Base-by-base conservation (phyloP, 2,797 vertebrate species). In the Agapornis canus region DNA sequence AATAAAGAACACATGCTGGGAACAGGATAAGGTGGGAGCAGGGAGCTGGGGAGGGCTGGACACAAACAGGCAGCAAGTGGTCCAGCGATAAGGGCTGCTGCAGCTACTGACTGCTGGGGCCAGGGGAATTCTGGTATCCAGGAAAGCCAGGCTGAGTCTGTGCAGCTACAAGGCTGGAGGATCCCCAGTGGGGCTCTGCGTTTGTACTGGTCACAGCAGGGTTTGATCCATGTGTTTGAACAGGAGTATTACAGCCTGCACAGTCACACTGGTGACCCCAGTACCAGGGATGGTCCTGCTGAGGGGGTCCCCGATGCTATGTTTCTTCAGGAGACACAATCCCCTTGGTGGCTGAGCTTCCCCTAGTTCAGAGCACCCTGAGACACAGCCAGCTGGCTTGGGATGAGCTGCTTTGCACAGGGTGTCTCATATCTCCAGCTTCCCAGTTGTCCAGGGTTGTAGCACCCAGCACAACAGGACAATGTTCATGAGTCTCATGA, bases 21-120 rank as follows among this genome's bases (percentile, higher is more conserved):
- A 96, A 90, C 87, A 96, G 95, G 95, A 82, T 91, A 8, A 79
- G 88, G 85, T 80, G 91, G 94, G 88, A 96, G 47, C 89, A 15
- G 72, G 71, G 94, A 78, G 77, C 85, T 76, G 66, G 91, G 92
- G 80, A 90, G 70, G 48, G 89, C 78, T 0, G 0, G 48, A 85
- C 82, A 80, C 75, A 73, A 88, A 47, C 65, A 68, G 85, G 91
- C 91, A 91, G 82, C 80, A 16, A 13, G 82, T 35, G 84, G 42
- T 56, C 6, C 1, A 0, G 85, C 0, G 77, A 92, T 92, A 94
- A 95, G 85, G 54, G 76, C 90, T 80, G 86, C 86, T 82, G 86
- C 69, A 39, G 56, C 5, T 2, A 80, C 86, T 1, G 5, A 11
- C 17, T 26, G 86, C 76, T 20, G 72, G 52, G 3, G 69, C 66